Evolutionary conservation across 2,797 vertebrate species (phyloP).

Genomic region (Hydrolagus colliei): DNA sequence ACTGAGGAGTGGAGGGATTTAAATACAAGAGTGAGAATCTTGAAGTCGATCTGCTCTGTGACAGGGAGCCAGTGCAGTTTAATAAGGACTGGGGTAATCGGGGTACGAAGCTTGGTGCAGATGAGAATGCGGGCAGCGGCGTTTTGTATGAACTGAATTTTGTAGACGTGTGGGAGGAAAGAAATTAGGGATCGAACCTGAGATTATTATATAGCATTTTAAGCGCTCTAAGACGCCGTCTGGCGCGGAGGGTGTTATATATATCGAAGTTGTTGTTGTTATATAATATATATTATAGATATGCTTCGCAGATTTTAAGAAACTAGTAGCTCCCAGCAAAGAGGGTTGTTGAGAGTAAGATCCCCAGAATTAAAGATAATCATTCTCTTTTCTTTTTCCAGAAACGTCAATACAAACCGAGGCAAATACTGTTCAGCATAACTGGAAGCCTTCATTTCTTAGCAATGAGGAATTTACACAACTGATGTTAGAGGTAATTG

Average conservation of each 20-base stretch:
- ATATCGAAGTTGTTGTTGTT: neutral
- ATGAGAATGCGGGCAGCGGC: no score
- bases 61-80: no score
- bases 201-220: no score
- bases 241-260: neutral
- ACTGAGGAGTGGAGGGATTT: no score
- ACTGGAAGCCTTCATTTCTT: conserved; percentile 72
- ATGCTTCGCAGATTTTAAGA: neutral
- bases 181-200: no score
- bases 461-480: conserved; percentile 71
- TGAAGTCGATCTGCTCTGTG: no score
- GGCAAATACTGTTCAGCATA: conserved; percentile 60
- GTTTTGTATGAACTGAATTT: no score
- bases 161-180: no score
- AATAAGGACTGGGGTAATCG: no score
- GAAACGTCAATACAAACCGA: conserved; percentile 62
- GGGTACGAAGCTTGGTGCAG: no score
- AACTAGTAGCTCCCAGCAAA: neutral
- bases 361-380: conserved; percentile 4
- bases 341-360: neutral
- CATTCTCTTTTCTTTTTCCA: conserved; percentile 39
- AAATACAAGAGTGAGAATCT: no score
- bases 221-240: no score
- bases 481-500: conserved; percentile 67
- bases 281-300: neutral